Conservation (phyloP, 1,140 invertebrate species). For the Drosophila orena region DNA sequence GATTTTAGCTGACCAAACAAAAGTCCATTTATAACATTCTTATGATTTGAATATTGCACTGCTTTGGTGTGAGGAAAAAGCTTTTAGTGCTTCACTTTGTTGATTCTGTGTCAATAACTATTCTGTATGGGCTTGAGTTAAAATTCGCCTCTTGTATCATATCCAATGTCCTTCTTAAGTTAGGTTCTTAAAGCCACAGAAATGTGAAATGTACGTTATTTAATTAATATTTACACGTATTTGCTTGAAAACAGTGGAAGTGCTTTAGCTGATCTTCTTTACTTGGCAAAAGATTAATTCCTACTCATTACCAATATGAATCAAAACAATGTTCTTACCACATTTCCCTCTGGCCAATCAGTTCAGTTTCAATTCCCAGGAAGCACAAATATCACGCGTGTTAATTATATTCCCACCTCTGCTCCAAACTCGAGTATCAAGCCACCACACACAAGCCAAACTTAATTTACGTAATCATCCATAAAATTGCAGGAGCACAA, state of each 20-base stretch:
- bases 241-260: no score
- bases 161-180: no score
- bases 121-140: no score
- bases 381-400: slow-evolving; percentile 10
- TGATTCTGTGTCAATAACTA: no score
- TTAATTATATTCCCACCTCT: slow-evolving; percentile 30
- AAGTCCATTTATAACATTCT: slow-evolving; percentile 20
- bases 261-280: no score
- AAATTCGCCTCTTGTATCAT: no score
- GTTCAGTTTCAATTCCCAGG: slow-evolving; percentile 2
- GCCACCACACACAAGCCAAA: slow-evolving; percentile 35
- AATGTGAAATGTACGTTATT: no score
- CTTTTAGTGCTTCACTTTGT: neutral
- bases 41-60: slow-evolving; percentile 28
- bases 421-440: slow-evolving; percentile 27
- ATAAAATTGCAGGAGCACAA: slow-evolving; percentile 46
- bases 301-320: neutral
- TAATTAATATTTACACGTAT: no score
- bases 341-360: neutral
- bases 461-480: slow-evolving; percentile 59
- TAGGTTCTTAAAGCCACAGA: no score
- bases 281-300: neutral
- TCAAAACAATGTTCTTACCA: neutral
- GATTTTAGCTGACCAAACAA: slow-evolving; percentile 33
- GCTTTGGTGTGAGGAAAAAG: neutral